Percentiles rank a stretch among this genome's conserved stretches.
Evolutionary conservation across 2,797 vertebrate species (phyloP).

Genomic region (Heteromormyrus szaboi): DNA sequence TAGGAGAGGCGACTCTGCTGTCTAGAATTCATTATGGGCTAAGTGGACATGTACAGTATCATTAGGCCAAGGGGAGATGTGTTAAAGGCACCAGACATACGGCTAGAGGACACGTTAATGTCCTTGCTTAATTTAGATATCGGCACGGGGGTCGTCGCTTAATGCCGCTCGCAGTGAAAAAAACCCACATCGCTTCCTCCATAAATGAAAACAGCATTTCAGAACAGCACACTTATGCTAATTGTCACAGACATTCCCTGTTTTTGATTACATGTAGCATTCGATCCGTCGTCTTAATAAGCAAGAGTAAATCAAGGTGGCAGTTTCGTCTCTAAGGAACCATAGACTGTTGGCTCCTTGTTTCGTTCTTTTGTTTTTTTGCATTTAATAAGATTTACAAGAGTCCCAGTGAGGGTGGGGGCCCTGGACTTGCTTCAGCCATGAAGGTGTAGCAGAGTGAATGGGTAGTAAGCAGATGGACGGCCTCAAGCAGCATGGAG

Average conservation of each 20-base stretch:
- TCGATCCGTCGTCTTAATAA: not conserved
- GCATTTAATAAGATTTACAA: not conserved
- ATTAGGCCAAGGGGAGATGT: constrained; percentile 5
- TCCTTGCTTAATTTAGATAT: not conserved
- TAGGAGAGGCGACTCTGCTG: not conserved
- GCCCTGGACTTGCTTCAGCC: not conserved
- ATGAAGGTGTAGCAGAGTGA: not conserved
- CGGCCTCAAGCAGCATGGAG: not conserved
- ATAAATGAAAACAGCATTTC: not conserved
- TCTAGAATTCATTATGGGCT: constrained; percentile 13
- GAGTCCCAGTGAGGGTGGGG: not conserved
- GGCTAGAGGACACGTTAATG: not conserved
- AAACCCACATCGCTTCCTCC: not conserved
- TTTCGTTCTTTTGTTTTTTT: not conserved
- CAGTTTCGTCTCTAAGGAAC: not conserved
- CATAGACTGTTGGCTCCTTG: not conserved
- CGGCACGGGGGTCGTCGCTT: not conserved
- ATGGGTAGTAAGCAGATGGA: not conserved
- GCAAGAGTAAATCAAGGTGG: not conserved
- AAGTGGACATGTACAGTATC: constrained; percentile 17
- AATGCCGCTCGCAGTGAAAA: not conserved
- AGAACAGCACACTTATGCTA: not conserved
- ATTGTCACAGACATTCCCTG: not conserved
- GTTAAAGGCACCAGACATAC: not conserved
- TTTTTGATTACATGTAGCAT: not conserved